A percentile compares a stretch with the other conserved stretches of the same genome.
phyloP scores from a whole-genome alignment of 2,888 invertebrate genomes.

The Caenorhabditis macrosperma region DNA sequence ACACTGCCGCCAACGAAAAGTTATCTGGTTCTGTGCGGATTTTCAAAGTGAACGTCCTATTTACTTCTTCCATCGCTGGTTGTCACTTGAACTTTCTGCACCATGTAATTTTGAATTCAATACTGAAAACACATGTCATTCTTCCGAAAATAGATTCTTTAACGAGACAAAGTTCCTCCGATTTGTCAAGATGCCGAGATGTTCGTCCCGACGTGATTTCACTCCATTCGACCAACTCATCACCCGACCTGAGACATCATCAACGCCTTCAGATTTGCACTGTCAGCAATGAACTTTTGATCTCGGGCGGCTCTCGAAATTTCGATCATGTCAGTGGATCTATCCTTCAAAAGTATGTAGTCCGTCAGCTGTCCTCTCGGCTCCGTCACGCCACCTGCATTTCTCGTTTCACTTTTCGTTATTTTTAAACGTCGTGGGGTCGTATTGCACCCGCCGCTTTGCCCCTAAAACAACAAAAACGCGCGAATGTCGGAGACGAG shows the following conservation, averaged over 20 bases:
- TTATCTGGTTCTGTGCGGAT: too few relatives aligned
- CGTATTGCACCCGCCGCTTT: constrained; percentile 24
- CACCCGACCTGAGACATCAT: not conserved
- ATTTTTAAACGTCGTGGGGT: constrained; percentile 22
- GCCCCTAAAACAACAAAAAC: constrained; percentile 15
- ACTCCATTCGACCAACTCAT: not conserved
- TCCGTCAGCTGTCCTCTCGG: not conserved
- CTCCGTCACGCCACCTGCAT: constrained; percentile 1
- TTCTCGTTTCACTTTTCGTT: constrained; percentile 7
- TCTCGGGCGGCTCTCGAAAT: not conserved
- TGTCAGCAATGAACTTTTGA: not conserved
- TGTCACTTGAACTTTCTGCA: too few relatives aligned
- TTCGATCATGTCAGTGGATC: not conserved
- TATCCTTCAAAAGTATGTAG: constrained; percentile 13
- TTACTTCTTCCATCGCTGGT: too few relatives aligned
- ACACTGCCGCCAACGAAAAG: too few relatives aligned
- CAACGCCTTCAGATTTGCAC: not conserved
- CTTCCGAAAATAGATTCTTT: not conserved
- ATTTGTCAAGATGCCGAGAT: not conserved
- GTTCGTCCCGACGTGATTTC: not conserved
- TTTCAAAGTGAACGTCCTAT: too few relatives aligned
- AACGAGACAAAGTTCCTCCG: too few relatives aligned
- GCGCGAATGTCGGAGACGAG: not conserved
- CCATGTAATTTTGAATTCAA: too few relatives aligned
- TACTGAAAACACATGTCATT: not conserved